Conservation (phyloP, 1,140 invertebrate genomes). For the Polypedilum pembai region DNA sequence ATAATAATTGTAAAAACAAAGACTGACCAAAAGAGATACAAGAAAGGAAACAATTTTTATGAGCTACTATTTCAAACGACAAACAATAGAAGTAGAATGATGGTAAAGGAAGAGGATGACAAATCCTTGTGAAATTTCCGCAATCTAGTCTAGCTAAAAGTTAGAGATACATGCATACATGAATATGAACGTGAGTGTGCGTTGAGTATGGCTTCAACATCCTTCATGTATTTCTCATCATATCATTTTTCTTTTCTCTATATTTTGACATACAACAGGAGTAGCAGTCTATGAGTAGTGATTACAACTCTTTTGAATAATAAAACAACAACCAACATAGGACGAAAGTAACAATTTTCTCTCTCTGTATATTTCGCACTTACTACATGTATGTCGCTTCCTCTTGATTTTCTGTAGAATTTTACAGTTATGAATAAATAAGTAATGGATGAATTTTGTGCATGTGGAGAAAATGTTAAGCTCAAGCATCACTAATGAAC, state of each 20-base stretch:
- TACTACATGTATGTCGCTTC: background rate
- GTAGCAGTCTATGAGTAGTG: background rate
- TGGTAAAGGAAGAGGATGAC: no score
- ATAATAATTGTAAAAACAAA: no score
- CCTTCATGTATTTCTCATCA: background rate
- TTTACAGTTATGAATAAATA: constrained; percentile 3
- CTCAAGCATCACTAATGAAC: no score
- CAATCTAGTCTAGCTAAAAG: no score
- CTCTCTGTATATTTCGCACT: background rate
- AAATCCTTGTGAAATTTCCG: no score
- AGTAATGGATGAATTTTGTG: background rate
- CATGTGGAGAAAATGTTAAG: background rate
- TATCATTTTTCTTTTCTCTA: background rate
- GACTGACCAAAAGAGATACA: no score
- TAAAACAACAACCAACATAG: background rate
- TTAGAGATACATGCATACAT: background rate
- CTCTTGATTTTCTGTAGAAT: background rate
- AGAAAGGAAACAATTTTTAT: no score
- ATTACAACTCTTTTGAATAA: background rate
- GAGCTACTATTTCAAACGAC: no score
- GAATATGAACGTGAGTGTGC: background rate
- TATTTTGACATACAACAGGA: background rate
- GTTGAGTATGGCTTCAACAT: no score
- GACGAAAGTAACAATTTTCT: background rate
- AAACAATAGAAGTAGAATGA: no score